These are phyloP conservation scores for Coelinius sp. DNA, from an alignment of 2,888 invertebrate genomes.

Conservation along the genomic window DNA sequence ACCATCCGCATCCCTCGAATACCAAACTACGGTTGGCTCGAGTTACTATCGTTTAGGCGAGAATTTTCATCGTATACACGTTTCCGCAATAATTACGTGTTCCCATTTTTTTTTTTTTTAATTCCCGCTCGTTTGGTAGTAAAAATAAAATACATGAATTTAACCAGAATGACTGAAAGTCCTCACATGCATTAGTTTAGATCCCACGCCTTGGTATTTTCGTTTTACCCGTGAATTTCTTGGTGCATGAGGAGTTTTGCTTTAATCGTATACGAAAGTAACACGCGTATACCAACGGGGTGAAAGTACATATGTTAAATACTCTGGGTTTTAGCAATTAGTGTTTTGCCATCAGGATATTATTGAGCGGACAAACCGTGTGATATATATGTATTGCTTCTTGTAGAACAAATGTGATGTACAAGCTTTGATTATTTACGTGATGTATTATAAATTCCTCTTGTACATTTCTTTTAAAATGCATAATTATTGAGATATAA, in stretches of 20 bases:
- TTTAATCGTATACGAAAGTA: constrained; percentile 38
- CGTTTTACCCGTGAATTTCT: not conserved
- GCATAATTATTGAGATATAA: too few relatives aligned
- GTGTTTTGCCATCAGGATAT: constrained; percentile 35
- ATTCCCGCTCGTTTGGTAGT: not conserved
- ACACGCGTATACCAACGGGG: constrained; percentile 46
- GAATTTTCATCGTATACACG: constrained; percentile 28
- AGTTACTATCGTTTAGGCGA: constrained; percentile 34
- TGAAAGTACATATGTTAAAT: constrained; percentile 47
- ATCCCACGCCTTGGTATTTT: constrained; percentile 36
- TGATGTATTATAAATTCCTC: constrained; percentile 34
- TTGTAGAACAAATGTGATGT: constrained; percentile 31
- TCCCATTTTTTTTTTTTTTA: constrained; percentile 11
- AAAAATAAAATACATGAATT: constrained; percentile 18
- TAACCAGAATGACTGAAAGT: constrained; percentile 13
- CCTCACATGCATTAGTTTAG: constrained; percentile 16
- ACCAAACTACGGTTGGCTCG: constrained; percentile 27
- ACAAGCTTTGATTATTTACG: constrained; percentile 47
- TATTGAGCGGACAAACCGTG: constrained; percentile 45
- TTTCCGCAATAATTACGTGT: constrained; percentile 40
- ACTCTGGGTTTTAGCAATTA: constrained; percentile 33
- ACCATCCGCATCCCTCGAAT: constrained; percentile 35
- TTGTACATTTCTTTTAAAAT: too few relatives aligned
- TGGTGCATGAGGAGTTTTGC: not conserved
- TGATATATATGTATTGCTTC: constrained; percentile 24